phyloP scores from a whole-genome alignment of 2,888 invertebrate genomes.

The Oligia fasciuncula region DNA sequence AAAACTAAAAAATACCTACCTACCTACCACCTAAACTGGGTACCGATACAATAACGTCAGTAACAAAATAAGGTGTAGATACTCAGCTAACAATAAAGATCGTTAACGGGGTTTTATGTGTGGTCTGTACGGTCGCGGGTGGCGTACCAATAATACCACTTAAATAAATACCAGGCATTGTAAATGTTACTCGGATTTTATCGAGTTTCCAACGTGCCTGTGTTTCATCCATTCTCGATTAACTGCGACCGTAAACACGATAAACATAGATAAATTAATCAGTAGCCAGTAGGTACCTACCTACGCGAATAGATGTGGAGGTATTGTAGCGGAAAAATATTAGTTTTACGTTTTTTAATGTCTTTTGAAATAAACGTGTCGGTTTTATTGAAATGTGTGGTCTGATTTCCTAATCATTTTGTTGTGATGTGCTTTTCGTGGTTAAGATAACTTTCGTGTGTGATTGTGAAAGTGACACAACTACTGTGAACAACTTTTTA shows the following conservation, averaged over 20 bases:
- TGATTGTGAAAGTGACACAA: slow-evolving; percentile 1
- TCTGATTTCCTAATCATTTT: slow-evolving; percentile 59
- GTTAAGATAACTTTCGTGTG: slow-evolving; percentile 39
- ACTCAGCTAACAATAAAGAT: slow-evolving; percentile 64
- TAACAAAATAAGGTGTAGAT: slow-evolving; percentile 54
- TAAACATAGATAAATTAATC: slow-evolving; percentile 89
- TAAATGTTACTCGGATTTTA: slow-evolving; percentile 82
- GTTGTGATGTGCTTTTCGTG: slow-evolving; percentile 44
- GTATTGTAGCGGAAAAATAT: slow-evolving; percentile 68
- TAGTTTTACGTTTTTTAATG: slow-evolving; percentile 57
- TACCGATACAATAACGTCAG: slow-evolving; percentile 33
- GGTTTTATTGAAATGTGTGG: slow-evolving; percentile 56
- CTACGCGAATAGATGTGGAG: slow-evolving; percentile 68
- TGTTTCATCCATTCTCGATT: slow-evolving; percentile 83
- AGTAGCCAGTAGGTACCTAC: slow-evolving; percentile 56
- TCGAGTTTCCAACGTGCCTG: slow-evolving; percentile 83
- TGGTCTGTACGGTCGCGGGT: slow-evolving; percentile 79
- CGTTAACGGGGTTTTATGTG: slow-evolving; percentile 79
- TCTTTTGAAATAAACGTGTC: slow-evolving; percentile 51
- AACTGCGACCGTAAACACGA: slow-evolving; percentile 76
- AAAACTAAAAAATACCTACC: neutral
- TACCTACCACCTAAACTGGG: neutral
- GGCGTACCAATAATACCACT: slow-evolving; percentile 82
- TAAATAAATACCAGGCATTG: slow-evolving; percentile 85
- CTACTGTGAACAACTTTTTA: neutral